phyloP scores from a whole-genome alignment of 2,113 vertebrate genomes.

The Thunnus maccoyii region DNA sequence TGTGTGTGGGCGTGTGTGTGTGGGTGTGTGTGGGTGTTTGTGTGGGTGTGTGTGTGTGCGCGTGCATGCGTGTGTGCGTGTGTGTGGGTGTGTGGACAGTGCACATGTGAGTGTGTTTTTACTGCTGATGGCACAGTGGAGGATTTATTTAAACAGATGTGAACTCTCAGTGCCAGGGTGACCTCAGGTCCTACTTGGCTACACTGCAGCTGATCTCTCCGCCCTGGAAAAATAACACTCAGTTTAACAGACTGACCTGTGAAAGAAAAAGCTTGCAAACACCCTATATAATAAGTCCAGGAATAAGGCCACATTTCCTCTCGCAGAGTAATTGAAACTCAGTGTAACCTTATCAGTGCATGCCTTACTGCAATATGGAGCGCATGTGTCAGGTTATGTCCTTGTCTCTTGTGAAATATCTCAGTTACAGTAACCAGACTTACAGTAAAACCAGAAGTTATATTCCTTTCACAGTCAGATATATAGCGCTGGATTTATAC shows the following conservation, averaged over 20 bases:
- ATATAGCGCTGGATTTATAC: slow-evolving; percentile 63
- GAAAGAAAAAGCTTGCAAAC: slow-evolving; percentile 64
- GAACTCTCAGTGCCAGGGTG: slow-evolving; percentile 75
- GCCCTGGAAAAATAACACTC: slow-evolving; percentile 80
- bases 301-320: slow-evolving; percentile 58
- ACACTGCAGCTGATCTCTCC: slow-evolving; percentile 78
- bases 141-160: slow-evolving; percentile 86
- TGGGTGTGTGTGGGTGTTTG: slow-evolving; percentile 50
- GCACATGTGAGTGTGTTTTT: slow-evolving; percentile 67
- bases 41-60: slow-evolving; percentile 31
- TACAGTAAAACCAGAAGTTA: slow-evolving; percentile 71
- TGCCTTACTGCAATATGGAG: slow-evolving; percentile 41
- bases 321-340: slow-evolving; percentile 44
- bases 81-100: slow-evolving; percentile 27
- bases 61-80: neutral
- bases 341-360: slow-evolving; percentile 57
- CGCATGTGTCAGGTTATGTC: slow-evolving; percentile 51
- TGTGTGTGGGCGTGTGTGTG: slow-evolving; percentile 26
- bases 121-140: slow-evolving; percentile 76
- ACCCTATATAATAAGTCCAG: slow-evolving; percentile 44
- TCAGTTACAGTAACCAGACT: slow-evolving; percentile 66
- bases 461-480: slow-evolving; percentile 62
- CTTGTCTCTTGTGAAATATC: slow-evolving; percentile 60
- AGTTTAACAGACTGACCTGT: slow-evolving; percentile 80
- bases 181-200: slow-evolving; percentile 79